Evolutionary conservation across 2,797 vertebrate species (phyloP).

Genomic region (Lacerta viridis): DNA sequence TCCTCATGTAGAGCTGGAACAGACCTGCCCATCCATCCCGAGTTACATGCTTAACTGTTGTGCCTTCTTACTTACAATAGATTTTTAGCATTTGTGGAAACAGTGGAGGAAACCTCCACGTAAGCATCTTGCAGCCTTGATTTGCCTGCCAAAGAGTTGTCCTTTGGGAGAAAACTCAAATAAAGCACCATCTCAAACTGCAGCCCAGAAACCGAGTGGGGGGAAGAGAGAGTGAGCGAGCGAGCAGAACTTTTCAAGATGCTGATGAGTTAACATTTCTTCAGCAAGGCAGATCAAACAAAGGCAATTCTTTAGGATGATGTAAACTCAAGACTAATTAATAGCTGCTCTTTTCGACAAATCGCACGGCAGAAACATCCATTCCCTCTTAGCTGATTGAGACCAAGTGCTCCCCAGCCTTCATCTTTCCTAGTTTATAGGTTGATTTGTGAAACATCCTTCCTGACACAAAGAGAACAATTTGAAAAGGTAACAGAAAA

Average conservation of each 20-base stretch:
- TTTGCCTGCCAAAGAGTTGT: slow-evolving; percentile 56
- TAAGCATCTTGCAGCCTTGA: slow-evolving; percentile 66
- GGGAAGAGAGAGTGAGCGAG: background rate
- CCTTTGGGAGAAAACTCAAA: slow-evolving; percentile 59
- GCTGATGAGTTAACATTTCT: slow-evolving; percentile 60
- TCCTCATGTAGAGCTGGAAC: no score
- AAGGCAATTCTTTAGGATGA: slow-evolving; percentile 6
- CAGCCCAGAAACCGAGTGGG: slow-evolving; percentile 15
- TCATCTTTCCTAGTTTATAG: slow-evolving; percentile 8
- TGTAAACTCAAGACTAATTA: slow-evolving; percentile 59
- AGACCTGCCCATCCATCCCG: background rate
- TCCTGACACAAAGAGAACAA: slow-evolving; percentile 10
- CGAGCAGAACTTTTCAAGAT: slow-evolving; percentile 47
- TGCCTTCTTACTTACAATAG: slow-evolving; percentile 51
- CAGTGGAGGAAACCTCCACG: slow-evolving; percentile 63
- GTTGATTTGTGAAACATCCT: slow-evolving; percentile 19
- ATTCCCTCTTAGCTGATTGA: slow-evolving; percentile 26
- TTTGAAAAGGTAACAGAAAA: slow-evolving; percentile 17
- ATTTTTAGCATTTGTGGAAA: slow-evolving; percentile 22
- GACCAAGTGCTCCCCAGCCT: background rate
- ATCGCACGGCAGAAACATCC: background rate
- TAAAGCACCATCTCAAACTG: slow-evolving; percentile 65
- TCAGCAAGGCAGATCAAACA: slow-evolving; percentile 35
- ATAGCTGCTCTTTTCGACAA: slow-evolving; percentile 29
- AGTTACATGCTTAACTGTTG: slow-evolving; percentile 45